These are phyloP conservation scores for Chironomus tentans DNA, from an alignment of 2,888 invertebrate species.

Conservation along the genomic window DNA sequence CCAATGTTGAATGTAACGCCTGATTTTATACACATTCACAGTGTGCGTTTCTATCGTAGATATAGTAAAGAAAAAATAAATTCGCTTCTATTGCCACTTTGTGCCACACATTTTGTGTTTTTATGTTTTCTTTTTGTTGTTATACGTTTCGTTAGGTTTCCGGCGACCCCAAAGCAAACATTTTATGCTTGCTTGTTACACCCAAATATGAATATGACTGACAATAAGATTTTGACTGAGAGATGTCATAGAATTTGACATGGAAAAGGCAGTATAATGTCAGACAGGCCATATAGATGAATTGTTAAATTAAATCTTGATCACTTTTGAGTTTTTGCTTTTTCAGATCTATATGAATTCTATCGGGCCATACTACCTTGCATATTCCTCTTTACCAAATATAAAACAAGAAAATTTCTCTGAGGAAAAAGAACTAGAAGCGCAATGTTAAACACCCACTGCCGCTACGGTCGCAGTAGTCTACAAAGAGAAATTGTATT, in stretches of 20 bases:
- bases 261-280: slow-evolving; percentile 8
- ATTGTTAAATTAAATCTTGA: neutral
- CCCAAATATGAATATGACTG: slow-evolving; percentile 25
- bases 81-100: no score
- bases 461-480: neutral
- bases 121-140: slow-evolving; percentile 4
- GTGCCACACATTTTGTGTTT: no score
- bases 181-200: slow-evolving; percentile 21
- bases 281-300: neutral
- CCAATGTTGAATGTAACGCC: no score
- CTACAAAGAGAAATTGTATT: neutral
- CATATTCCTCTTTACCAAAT: no score
- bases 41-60: no score
- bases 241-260: slow-evolving; percentile 27
- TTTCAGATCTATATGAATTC: no score
- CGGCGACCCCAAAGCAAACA: neutral
- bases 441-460: neutral
- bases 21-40: no score
- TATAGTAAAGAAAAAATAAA: no score
- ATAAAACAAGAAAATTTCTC: no score
- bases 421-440: no score
- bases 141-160: neutral
- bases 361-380: no score
- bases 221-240: slow-evolving; percentile 27
- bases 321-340: no score